Evolutionary conservation across 2,888 invertebrate species (phyloP).

Genomic region (Pyralis farinalis): DNA sequence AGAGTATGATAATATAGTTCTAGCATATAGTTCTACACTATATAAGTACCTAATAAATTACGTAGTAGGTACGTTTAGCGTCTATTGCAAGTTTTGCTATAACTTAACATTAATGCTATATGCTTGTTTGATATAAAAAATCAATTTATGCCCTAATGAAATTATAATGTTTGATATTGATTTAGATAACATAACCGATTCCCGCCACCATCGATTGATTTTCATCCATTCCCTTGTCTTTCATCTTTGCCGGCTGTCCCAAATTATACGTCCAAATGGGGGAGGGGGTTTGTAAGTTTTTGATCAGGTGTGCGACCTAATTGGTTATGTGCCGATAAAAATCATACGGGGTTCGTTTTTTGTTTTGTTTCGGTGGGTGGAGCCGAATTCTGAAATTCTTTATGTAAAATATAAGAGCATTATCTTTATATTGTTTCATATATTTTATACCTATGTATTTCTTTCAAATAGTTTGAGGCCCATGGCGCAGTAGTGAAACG

Average conservation of each 20-base stretch:
- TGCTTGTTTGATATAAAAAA: no score
- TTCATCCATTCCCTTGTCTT: conserved; percentile 24
- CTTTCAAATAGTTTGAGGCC: no score
- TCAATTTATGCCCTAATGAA: conserved; percentile 11
- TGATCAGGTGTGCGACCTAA: conserved; percentile 32
- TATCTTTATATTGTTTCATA: no score
- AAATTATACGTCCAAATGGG: conserved; percentile 42
- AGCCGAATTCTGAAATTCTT: conserved; percentile 7
- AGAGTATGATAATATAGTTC: no score
- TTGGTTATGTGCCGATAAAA: conserved; percentile 28
- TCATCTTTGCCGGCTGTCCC: conserved; percentile 29
- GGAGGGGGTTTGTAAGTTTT: conserved; percentile 30
- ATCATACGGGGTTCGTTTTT: conserved; percentile 22
- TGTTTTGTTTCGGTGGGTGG: conserved; percentile 14
- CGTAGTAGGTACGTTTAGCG: no score
- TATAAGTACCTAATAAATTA: no score
- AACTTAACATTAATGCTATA: no score
- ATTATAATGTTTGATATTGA: conserved; percentile 45
- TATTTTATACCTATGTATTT: no score
- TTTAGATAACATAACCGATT: conserved; percentile 68
- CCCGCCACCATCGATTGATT: conserved; percentile 51
- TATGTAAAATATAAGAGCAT: no score
- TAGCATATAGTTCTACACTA: no score
- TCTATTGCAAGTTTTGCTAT: no score
- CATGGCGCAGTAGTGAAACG: no score